A percentile compares a stretch with the other conserved stretches of the same genome.
phyloP scores from a whole-genome alignment of 2,888 invertebrate genomes.

The Caenorhabditis zanzibari region DNA sequence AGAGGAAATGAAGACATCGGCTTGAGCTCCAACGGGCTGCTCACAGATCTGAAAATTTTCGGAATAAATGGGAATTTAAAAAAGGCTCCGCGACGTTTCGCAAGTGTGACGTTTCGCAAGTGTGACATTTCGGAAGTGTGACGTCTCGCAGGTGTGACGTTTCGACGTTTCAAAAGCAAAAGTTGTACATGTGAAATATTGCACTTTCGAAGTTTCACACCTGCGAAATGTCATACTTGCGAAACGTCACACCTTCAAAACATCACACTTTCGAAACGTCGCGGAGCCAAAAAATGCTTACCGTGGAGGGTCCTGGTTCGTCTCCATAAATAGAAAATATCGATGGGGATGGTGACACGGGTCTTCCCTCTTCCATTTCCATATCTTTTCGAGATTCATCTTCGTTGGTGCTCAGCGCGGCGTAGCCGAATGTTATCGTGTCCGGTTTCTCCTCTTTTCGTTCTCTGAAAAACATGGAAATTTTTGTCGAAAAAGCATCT shows the following conservation, averaged over 20 bases:
- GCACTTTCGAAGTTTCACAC: no score
- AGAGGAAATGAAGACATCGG: conserved; percentile 72
- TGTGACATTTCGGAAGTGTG: no score
- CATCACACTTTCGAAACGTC: no score
- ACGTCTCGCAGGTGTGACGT: no score
- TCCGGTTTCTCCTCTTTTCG: conserved; percentile 59
- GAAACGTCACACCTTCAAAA: no score
- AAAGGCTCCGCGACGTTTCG: no score
- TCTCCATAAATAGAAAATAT: conserved; percentile 74
- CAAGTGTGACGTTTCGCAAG: no score
- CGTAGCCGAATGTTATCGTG: conserved; percentile 64
- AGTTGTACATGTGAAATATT: no score
- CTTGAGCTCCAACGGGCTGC: conserved; percentile 74
- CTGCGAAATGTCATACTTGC: no score
- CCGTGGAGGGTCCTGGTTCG: conserved; percentile 69
- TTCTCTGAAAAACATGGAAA: conserved; percentile 48
- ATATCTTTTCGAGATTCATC: conserved; percentile 52
- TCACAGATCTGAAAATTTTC: conserved; percentile 63
- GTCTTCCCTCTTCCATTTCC: conserved; percentile 54
- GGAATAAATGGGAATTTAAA: not conserved
- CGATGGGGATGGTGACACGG: conserved; percentile 66
- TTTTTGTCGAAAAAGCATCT: not conserved
- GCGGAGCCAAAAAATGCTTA: conserved; percentile 4
- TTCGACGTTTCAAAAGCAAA: no score
- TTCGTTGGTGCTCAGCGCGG: conserved; percentile 63